Base-by-base conservation (phyloP, 2,113 vertebrate species). In the Regulus satrapa region DNA sequence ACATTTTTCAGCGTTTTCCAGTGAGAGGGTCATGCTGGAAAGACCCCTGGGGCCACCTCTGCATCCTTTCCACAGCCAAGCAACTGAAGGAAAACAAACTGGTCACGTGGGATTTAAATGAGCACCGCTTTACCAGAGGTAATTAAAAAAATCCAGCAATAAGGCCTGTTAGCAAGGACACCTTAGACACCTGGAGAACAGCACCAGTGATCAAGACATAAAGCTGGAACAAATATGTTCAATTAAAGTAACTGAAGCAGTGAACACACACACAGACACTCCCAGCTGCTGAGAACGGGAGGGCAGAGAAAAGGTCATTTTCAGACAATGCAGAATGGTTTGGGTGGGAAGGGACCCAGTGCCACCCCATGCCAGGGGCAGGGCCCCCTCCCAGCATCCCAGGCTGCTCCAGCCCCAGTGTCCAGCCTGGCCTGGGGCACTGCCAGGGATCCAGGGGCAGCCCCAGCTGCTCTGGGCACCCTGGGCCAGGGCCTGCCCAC, bases 331-430 rank as follows among this genome's bases (percentile, higher is more conserved):
- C 2, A 10, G 17, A 40, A 46, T 21, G 13, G 24, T 54, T 46
- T 67, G 61, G 38, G 7, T 54, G 8, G 29, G 61, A 54, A 46
- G 21, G 26, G 32, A 21, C 54, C 6, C 61, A 48, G 24, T 19
- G 3, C 24, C 69, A 25, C 29, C 29, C 34, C 29, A n/a, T 74
- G 59, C 41, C 49, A 25, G 7, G 69, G 11, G 19, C 51, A 85
- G 82, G 71, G 36, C 66, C 82, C 34, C 5, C 25, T 58, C 0
- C 83, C 43, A 5, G 31, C 9, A 0, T 18, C 36, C 83, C 71
- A 66, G 43, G 25, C 0, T 26, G 61, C 10, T 41, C 19, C 71
- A 64, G 6, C 31, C 43, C 25, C 1, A 1, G 11, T 1, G 0
- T 49, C 71, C 71, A 85, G 1, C 61, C 61, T 41, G 61, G 20